Percentiles rank a stretch among this genome's conserved stretches.
phyloP scores from a whole-genome alignment of 2,113 vertebrate species.

The Morphnarchus princeps region DNA sequence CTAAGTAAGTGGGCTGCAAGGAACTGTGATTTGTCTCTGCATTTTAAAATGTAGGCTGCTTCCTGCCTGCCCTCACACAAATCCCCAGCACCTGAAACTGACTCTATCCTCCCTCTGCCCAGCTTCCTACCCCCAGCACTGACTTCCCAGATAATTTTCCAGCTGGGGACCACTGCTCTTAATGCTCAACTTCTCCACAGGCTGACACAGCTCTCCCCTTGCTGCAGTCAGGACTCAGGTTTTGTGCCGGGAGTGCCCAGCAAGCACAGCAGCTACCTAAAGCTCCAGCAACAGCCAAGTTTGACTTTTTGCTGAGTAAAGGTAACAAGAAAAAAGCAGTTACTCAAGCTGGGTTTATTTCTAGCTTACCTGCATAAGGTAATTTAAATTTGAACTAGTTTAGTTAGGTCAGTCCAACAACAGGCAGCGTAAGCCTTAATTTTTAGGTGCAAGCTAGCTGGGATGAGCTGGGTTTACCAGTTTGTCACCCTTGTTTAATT shows the following conservation, averaged over 20 bases:
- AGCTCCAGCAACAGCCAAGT: not conserved
- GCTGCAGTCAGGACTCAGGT: accelerated
- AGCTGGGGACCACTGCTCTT: not conserved
- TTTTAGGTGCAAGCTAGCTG: not conserved
- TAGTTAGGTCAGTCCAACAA: not conserved
- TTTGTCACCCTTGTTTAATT: not conserved
- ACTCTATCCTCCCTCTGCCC: not conserved
- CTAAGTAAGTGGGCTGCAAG: not conserved
- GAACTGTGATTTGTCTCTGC: not conserved
- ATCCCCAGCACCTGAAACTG: not conserved
- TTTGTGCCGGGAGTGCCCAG: not conserved
- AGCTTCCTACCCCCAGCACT: accelerated
- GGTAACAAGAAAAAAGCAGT: not conserved
- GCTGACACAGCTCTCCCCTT: not conserved
- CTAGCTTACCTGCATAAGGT: not conserved
- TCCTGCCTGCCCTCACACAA: accelerated
- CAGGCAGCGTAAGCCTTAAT: not conserved
- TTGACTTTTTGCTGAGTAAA: not conserved
- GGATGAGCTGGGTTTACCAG: not conserved
- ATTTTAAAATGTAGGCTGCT: not conserved
- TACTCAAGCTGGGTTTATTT: not conserved
- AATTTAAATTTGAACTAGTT: not conserved
- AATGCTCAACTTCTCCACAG: accelerated
- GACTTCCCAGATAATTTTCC: not conserved
- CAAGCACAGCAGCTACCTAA: not conserved